These are phyloP conservation scores for Metridium senile DNA, from an alignment of 92 coral and sea anemone genomes.

Conservation along the genomic window DNA sequence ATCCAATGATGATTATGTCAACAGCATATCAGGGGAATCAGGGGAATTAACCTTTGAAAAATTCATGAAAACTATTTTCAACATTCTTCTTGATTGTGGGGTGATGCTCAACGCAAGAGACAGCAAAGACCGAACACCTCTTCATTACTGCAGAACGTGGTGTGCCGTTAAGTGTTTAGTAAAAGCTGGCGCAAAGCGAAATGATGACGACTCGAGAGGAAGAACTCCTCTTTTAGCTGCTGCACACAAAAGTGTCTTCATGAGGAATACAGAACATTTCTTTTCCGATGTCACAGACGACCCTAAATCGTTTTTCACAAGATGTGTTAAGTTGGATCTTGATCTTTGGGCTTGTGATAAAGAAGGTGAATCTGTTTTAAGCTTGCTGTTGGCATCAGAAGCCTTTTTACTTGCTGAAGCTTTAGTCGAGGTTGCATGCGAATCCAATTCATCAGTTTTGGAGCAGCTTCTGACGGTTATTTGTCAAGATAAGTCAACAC, in stretches of 20 bases:
- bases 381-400: slow-evolving; percentile 7
- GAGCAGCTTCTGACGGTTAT: neutral
- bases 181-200: slow-evolving; percentile 49
- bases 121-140: slow-evolving; percentile 14
- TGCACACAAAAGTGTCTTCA: no score
- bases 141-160: slow-evolving; percentile 47
- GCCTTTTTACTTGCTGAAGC: slow-evolving; percentile 28
- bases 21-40: neutral
- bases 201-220: slow-evolving; percentile 13
- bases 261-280: neutral
- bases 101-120: slow-evolving; percentile 17
- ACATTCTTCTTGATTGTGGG: slow-evolving; percentile 17
- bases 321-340: neutral
- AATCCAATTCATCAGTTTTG: neutral
- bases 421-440: slow-evolving; percentile 17
- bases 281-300: slow-evolving; percentile 13
- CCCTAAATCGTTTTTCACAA: neutral
- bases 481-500: slow-evolving; percentile 1
- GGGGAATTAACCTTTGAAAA: neutral
- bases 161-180: slow-evolving; percentile 34
- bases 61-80: neutral
- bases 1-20: neutral
- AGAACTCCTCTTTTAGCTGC: slow-evolving; percentile 17
- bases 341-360: slow-evolving; percentile 21
- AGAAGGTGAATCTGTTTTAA: slow-evolving; percentile 17